Base-by-base conservation (phyloP, 2,797 vertebrate species). In the Danio choprae region DNA sequence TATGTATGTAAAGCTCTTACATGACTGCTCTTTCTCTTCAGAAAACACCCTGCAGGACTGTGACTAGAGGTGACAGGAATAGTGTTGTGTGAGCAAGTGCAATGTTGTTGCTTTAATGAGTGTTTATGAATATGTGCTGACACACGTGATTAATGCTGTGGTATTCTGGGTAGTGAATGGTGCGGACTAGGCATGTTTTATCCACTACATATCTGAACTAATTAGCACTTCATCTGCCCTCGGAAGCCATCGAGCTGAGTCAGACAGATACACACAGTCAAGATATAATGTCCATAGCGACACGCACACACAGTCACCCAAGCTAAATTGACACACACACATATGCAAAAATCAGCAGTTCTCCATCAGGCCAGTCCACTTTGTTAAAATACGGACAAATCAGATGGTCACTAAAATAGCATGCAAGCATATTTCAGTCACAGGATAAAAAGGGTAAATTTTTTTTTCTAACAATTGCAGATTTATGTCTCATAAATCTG, bases 221-320 rank as follows among this genome's bases (percentile, higher is more conserved):
- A 80, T 80, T 73, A 80, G 70, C 70, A 79, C 76, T 79, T 79
- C 29, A 70, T 79, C 76, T 56, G 15, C 64, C 76, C 76, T 70
- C 38, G 36, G 64, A 83, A 79, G 53, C 76, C 56, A 77, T 6
- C 4, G 36, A 80, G 78, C 78, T 80, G 78, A 72, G 59, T 79
- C 77, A 79, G 68, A 73, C 48, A 70, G 65, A 62, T 51, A 69
- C 12, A 48, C 53, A 68, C 13, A 78, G 55, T 46, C 41, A 73
- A 73, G 40, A 58, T 41, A 70, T 55, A 55, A 72, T 72, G 40
- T 40, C 6, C 38, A 38, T 11, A 46, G 22, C 18, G n/a, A 44
- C 12, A 38, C n/a, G 55, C 46, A 16, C 63, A 48, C 20, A 51
- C 43, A 67, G 4, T 13, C 20, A 56, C 51, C 68, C 29, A 41